Base-by-base conservation (phyloP, 2,797 vertebrate genomes). In the Crocodylus rhombifer region DNA sequence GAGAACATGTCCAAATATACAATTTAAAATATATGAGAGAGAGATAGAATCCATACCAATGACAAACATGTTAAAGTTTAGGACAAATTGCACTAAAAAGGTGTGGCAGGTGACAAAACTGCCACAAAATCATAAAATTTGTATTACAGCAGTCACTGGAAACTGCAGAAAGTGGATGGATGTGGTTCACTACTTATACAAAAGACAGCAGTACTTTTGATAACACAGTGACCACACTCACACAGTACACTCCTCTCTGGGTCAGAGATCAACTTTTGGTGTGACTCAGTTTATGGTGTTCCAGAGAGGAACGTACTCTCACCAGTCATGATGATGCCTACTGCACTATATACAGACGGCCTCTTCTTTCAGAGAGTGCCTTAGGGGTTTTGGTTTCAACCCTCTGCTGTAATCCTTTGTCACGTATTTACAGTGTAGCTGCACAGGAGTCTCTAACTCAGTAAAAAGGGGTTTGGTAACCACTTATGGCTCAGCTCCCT, bases 201-300 rank as follows among this genome's bases (percentile, higher is more conserved):
- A 56, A 71, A 77, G 74, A 51, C 57, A 23, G 6, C 0, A 1
- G 58, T 61, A 55, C 67, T 79, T 78, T 26, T 56, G 74, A 11
- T 15, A 10, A 2, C 9, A 64, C 36, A 33, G 64, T 1, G 5
- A 17, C 60, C 5, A 14, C 33, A 56, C n/a, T 60, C 1, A 2
- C 13, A 30, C 60, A 0, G 0, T 0, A 1, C 11, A 1, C 3
- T 33, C 5, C 2, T 3, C 80, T 7, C 5, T 4, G 55, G 18
- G 56, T 26, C 21, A 20, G 23, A 11, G 16, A 11, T 57, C 28
- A 76, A 75, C n/a, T 33, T 61, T 74, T 2, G 25, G 30, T 33
- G 18, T 55, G 9, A 25, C 2, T n/a, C 23, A 71, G 42, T 14
- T 12, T 71, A 4, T 20, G 28, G 36, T 33, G 21, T 21, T 61